Base-by-base conservation (phyloP, 2,113 vertebrate genomes). In the Dissostichus mawsoni region DNA sequence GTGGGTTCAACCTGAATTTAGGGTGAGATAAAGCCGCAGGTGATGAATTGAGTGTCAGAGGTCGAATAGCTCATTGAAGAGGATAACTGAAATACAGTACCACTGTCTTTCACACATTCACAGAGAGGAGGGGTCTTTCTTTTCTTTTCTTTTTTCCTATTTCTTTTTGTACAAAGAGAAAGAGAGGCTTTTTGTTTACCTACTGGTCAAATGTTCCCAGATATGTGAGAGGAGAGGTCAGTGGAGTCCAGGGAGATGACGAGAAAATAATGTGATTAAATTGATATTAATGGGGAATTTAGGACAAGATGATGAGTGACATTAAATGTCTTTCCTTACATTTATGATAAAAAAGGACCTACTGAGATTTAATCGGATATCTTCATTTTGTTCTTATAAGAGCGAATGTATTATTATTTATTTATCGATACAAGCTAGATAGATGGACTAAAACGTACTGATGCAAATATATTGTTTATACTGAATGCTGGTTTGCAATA, bases 11-110 rank as follows among this genome's bases (percentile, higher is more conserved):
- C 11, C 17, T 74, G 59, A 44, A 71, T 81, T 47, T n/a, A 79
- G 44, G 23, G 58, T 79, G 57, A 78, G 41, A 81, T 48, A 45
- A 74, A 41, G 44, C 56, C 0, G 29, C 18, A 53, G 72, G 52
- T 48, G 44, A 23, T 68, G 57, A 48, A 52, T 14, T 44, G 17
- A 71, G 48, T 62, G 74, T 75, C 59, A 87, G 36, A 81, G 80
- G 66, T 81, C 64, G 74, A 14, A 36, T 9, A 74, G 16, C 56
- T 77, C 64, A 47, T 77, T 80, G 44, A 71, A 20, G 8, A 11
- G 33, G 44, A 69, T n/a, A 65, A 44, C 0, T 52, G 41, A 58
- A 55, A 58, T 52, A 48, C 53, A 70, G 44, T 68, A 65, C 74
- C 66, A 52, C 50, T 81, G 13, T 74, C 17, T 73, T 71, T 70